A percentile compares a stretch with the other conserved stretches of the same genome.
phyloP scores from a whole-genome alignment of 2,797 vertebrate species.

The Pipistrellus pipistrellus region DNA sequence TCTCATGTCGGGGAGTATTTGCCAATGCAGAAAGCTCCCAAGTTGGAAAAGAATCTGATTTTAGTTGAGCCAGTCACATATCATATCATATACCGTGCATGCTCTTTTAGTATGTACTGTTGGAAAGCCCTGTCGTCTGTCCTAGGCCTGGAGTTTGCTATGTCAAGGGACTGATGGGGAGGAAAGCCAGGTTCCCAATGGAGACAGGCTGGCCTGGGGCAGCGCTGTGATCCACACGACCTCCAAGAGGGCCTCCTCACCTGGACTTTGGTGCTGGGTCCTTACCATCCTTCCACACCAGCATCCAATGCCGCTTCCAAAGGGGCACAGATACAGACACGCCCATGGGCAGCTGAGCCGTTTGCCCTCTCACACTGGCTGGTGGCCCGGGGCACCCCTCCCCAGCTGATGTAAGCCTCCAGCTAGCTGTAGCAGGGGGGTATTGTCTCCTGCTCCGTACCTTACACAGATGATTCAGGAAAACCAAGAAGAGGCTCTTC shows the following conservation, averaged over 20 bases:
- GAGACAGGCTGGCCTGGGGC: background rate
- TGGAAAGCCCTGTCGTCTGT: background rate
- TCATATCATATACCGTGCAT: background rate
- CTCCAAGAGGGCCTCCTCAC: background rate
- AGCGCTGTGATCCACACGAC: background rate
- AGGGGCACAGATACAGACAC: background rate
- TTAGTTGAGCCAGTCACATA: background rate
- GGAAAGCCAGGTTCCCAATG: background rate
- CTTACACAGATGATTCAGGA: background rate
- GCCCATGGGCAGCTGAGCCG: background rate
- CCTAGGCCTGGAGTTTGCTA: background rate
- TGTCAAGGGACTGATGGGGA: background rate
- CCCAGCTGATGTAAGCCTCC: slow-evolving; percentile 8
- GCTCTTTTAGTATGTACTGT: background rate
- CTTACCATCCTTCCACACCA: background rate
- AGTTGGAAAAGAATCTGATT: background rate
- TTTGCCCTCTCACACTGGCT: background rate
- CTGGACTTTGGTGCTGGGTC: background rate
- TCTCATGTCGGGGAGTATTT: background rate
- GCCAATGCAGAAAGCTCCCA: background rate
- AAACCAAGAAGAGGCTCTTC: slow-evolving; percentile 1
- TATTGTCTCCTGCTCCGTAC: background rate
- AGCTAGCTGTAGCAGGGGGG: background rate
- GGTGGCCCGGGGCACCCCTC: background rate
- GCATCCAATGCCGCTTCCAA: background rate